Evolutionary conservation across 2,113 vertebrate species (phyloP), one percentile per base, ranked within the genome.

Genomic region (Hippocampus mohnikei): DNA sequence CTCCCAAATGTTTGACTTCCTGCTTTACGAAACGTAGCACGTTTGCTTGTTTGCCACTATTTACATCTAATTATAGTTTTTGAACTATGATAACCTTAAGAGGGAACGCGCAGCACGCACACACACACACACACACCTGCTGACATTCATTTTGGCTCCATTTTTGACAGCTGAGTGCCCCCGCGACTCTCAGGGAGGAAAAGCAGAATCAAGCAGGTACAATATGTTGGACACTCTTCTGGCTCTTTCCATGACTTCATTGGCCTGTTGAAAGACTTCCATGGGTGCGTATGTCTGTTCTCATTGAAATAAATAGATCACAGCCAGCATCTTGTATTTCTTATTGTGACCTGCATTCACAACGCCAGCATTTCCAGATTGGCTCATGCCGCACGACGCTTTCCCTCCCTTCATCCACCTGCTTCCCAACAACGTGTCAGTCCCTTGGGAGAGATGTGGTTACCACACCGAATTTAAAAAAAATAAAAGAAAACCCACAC

Each of bases 121-220:
- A 78, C 72, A 46, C 75, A 50, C 67, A 33, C 71, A 56, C 42
- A 67, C 69, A 66, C 72, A 78, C 72, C 75, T 66, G 66, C 79
- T 72, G 67, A 83, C 67, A 78, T 76, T 67, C 66, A 74, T 75
- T 85, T 73, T 83, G 81, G 74, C 81, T 48, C 53, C 44, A 69
- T 76, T 67, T 66, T 80, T 44, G 75, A 88, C 89, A 88, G 91
- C 88, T 84, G 87, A 87, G 75, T 70, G 75, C 86, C 82, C 82
- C 74, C 76, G 70, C 84, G 76, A 86, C 76, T 81, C 86, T 76
- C 81, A 42, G 64, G 77, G 83, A 79, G 80, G 66, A 84, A 71
- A 15, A 78, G 74, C 70, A 84, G 79, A 85, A 73, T 79, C 75
- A 48, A 78, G 64, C 78, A 87, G 81, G 80, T 86, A 85, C 66